phyloP scores from a whole-genome alignment of 2,888 invertebrate species.

The Aporophyla nigra region DNA sequence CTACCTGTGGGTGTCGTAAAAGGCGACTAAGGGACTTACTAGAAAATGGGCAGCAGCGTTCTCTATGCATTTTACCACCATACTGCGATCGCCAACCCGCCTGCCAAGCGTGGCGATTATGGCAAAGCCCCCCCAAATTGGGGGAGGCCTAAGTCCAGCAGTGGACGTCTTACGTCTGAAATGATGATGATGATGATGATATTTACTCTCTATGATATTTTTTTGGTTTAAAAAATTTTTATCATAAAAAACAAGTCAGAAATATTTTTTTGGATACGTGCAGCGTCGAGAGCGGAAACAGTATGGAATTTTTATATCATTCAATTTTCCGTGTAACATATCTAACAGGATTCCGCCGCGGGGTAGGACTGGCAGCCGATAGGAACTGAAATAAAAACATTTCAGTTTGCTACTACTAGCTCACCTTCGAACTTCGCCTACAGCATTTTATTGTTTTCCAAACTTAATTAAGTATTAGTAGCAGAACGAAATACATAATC shows the following conservation, averaged over 20 bases:
- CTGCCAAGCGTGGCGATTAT: too few species aligned
- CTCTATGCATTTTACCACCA: too few species aligned
- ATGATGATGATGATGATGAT: neutral
- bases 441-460: slow-evolving; percentile 8
- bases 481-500: neutral
- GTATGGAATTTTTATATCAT: slow-evolving; percentile 35
- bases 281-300: neutral
- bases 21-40: too few species aligned
- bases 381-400: slow-evolving; percentile 43
- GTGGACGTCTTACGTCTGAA: too few species aligned
- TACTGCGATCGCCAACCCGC: too few species aligned
- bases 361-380: slow-evolving; percentile 4
- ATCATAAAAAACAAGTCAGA: neutral
- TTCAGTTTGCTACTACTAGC: neutral
- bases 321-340: slow-evolving; percentile 38
- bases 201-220: neutral
- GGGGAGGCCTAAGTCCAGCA: too few species aligned
- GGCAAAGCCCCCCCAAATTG: too few species aligned
- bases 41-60: too few species aligned
- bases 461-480: neutral
- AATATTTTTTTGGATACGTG: neutral
- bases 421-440: neutral
- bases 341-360: slow-evolving; percentile 37
- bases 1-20: too few species aligned
- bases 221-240: neutral